Conservation (phyloP, 2,888 invertebrate species). For the Tillus elongatus region DNA sequence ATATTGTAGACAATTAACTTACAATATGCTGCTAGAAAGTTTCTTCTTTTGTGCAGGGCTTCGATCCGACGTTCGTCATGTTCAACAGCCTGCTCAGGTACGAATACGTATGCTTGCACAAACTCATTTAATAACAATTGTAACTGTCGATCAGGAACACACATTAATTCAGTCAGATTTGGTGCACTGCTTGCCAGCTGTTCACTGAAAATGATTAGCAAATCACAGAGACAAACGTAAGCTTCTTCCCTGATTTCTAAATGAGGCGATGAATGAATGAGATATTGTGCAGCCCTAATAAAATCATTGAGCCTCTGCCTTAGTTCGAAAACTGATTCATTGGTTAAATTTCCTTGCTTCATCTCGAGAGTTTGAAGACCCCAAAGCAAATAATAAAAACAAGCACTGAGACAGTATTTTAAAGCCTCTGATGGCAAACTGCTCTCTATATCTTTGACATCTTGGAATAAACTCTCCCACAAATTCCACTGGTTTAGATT, state of each 20-base stretch:
- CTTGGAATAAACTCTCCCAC: constrained; percentile 78
- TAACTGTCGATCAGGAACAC: constrained; percentile 70
- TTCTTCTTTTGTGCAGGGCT: constrained; percentile 90
- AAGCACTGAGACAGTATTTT: constrained; percentile 74
- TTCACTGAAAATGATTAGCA: constrained; percentile 86
- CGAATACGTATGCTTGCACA: constrained; percentile 88
- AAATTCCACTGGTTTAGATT: constrained; percentile 89
- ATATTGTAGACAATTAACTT: constrained; percentile 97
- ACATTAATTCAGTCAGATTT: constrained; percentile 54
- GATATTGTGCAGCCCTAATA: constrained; percentile 60
- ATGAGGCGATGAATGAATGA: constrained; percentile 59
- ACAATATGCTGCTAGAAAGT: constrained; percentile 93
- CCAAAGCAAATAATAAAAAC: constrained; percentile 84
- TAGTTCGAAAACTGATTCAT: constrained; percentile 55
- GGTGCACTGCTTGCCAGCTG: constrained; percentile 51
- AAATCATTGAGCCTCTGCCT: constrained; percentile 64
- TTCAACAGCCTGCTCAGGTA: constrained; percentile 79
- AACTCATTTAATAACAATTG: constrained; percentile 80
- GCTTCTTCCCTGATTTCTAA: constrained; percentile 72
- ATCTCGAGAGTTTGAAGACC: constrained; percentile 75
- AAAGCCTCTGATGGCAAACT: constrained; percentile 51
- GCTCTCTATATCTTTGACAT: constrained; percentile 51
- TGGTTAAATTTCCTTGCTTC: no score
- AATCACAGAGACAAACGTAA: constrained; percentile 91
- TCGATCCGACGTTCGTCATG: constrained; percentile 96